Base-by-base conservation (phyloP, 1,140 invertebrate species). In the Hypsibius dujardini region DNA sequence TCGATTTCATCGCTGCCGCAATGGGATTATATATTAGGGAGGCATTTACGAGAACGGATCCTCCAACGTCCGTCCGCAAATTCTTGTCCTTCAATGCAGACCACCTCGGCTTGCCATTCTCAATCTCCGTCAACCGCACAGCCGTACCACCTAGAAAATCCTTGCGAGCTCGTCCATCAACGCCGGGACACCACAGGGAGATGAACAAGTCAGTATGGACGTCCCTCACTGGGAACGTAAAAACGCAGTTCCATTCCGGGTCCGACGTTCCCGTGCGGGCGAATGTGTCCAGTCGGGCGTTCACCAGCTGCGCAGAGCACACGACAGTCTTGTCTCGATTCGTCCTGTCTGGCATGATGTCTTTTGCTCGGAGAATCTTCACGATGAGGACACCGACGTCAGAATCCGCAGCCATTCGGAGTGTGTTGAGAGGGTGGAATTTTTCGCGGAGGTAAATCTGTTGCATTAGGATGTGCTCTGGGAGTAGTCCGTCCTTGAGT, bases 201-300 rank as follows among this genome's bases (percentile, higher is more conserved):
- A 56, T n/a, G 50, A 7, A 7, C 50, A 56, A n/a, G n/a, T 7
- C 7, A n/a, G 50, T 7, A 56, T 56, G 50, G 7, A 56, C 50
- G n/a, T 56, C 50, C 50, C 7, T 56, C 50, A 56, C 50, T n/a
- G 50, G 50, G 50, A 56, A 56, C 7, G 50, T 56, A n/a, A 56
- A 56, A n/a, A 56, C 50, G n/a, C 50, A 56, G 50, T 56, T 56
- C 50, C 50, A 56, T 56, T 56, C 50, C 50, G 50, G 50, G 7
- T 56, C 50, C 50, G n/a, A 56, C n/a, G 50, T 7, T n/a, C 7
- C 7, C 50, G n/a, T n/a, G 50, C 50, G 7, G n/a, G n/a, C 50
- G 7, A n/a, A n/a, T n/a, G 50, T 56, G 7, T 56, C 50, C n/a
- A 56, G 50, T 7, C n/a, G 50, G n/a, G 50, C n/a, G 50, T 56